Evolutionary conservation across 2,888 invertebrate species (phyloP), one percentile per base, ranked within the genome.

Genomic region (Drosophila kanekoi): DNA sequence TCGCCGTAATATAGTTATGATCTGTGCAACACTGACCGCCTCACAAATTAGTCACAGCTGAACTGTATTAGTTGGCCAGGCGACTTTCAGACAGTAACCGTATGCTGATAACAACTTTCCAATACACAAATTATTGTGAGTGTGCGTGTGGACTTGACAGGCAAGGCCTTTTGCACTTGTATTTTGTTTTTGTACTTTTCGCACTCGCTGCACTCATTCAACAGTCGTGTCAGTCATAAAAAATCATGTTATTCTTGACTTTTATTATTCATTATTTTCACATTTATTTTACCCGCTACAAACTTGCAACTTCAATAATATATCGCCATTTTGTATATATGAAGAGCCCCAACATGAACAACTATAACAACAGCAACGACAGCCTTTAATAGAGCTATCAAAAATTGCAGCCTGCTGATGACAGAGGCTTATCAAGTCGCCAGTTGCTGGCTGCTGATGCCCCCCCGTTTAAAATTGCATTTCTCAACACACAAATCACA

Each of bases 251-350:
- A 79, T 79, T 87, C 79, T 81, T 90, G 90, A 91, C 91, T 90
- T 91, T 91, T 90, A 91, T 91, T 91, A 90, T 91, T 91, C 90
- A 90, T 90, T 90, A 90, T 90, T 87, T 89, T 88, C 89, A 75
- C 90, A 90, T 90, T 88, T 88, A 89, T 87, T 89, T 71, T 20
- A 58, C 49, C 28, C 14, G 52, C 51, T 41, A 62, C 72, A 67
- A 62, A 72, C 67, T 67, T 67, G 51, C 76, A 76, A 68, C 72
- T 76, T 61, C 43, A 76, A 77, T 59, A 62, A 71, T 35, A 14
- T 47, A 59, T 54, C 65, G 78, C 84, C 81, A 78, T 75, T 71
- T 78, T 70, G 72, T 54, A 18, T 38, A 14, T 16, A 23, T 16
- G 56, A 20, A 14, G 20, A 16, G 33, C n/a, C 48, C n/a, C n/a